phyloP scores from a whole-genome alignment of 2,888 invertebrate species.

The Sialis lutaria region DNA sequence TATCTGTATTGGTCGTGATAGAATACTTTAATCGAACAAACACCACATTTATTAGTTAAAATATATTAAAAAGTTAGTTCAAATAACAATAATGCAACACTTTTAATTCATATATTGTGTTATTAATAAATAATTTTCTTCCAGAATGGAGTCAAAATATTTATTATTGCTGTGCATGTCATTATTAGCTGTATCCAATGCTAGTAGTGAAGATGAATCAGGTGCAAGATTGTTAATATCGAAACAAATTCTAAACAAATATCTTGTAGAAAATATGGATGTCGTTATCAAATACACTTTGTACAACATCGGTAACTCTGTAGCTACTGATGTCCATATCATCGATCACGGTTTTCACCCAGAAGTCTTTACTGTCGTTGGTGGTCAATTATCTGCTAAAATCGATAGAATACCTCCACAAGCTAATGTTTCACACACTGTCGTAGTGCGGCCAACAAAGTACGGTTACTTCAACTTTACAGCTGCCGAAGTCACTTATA shows the following conservation, averaged over 20 bases:
- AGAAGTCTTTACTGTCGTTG: slow-evolving; percentile 76
- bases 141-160: background rate
- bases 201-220: slow-evolving; percentile 48
- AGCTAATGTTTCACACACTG: slow-evolving; percentile 85
- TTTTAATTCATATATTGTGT: no score
- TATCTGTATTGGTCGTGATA: no score
- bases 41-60: no score
- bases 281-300: slow-evolving; percentile 88
- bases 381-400: slow-evolving; percentile 65
- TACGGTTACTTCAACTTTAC: slow-evolving; percentile 96
- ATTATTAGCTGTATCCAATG: slow-evolving; percentile 20
- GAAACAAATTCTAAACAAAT: slow-evolving; percentile 90
- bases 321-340: slow-evolving; percentile 77
- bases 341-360: slow-evolving; percentile 85
- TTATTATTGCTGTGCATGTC: background rate
- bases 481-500: slow-evolving; percentile 83
- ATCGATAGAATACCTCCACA: slow-evolving; percentile 85
- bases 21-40: no score
- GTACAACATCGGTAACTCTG: slow-evolving; percentile 82
- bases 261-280: slow-evolving; percentile 92
- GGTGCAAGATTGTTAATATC: slow-evolving; percentile 74
- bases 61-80: no score
- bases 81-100: no score
- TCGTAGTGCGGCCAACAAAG: slow-evolving; percentile 76
- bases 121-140: no score